Evolutionary conservation across 2,797 vertebrate species (phyloP).

Genomic region (Gorsachius magnificus): DNA sequence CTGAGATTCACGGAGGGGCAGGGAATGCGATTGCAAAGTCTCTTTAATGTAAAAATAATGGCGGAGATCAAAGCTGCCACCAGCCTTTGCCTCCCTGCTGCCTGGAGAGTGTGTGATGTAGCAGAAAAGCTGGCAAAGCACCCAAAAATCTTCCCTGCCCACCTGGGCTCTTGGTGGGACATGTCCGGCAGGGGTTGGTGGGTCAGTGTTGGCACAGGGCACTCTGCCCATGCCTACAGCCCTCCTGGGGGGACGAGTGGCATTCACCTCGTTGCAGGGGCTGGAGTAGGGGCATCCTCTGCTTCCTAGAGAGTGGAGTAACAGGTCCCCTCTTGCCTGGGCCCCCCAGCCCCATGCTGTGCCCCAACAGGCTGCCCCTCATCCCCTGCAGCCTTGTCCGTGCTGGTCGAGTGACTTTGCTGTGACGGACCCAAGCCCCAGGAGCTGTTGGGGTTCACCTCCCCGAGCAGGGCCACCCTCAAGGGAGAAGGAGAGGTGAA

Average conservation of each 20-base stretch:
- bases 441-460: not conserved
- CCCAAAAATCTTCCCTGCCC: not conserved
- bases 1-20: not conserved
- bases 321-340: not conserved
- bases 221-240: not conserved
- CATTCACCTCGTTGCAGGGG: not conserved
- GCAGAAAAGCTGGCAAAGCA: not conserved
- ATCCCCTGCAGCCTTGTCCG: accelerated
- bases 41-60: constrained; percentile 32
- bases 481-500: not conserved
- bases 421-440: not conserved
- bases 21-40: not conserved
- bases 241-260: not conserved
- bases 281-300: not conserved
- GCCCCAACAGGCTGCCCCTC: not conserved
- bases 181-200: not conserved
- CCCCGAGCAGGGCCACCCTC: not conserved
- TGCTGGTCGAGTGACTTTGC: not conserved
- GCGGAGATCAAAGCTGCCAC: not conserved
- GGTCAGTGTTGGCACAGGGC: not conserved
- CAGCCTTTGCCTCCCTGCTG: not conserved
- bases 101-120: not conserved
- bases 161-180: not conserved
- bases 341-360: accelerated
- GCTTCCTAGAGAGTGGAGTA: not conserved